phyloP scores from a whole-genome alignment of 64 coral and sea anemone genomes.

The Stichodactyla mertensii region DNA sequence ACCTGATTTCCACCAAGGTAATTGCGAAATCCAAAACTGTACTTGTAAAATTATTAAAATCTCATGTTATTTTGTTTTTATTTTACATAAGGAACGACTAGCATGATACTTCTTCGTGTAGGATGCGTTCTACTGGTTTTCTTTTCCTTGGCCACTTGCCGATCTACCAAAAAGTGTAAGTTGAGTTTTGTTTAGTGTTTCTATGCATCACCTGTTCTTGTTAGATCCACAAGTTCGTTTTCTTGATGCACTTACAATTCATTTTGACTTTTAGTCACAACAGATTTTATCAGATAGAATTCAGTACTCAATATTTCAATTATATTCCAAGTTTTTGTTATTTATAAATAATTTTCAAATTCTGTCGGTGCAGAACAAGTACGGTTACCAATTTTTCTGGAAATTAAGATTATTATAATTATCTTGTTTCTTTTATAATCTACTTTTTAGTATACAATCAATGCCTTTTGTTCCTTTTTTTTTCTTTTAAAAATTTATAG shows the following conservation, averaged over 20 bases:
- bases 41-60: not conserved
- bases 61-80: not conserved
- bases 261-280: not conserved
- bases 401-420: too few species aligned
- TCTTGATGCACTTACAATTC: not conserved
- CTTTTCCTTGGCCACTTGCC: conserved; percentile 2
- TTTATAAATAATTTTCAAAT: too few species aligned
- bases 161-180: conserved; percentile 17
- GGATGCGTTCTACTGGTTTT: conserved; percentile 29
- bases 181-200: conserved; percentile 1
- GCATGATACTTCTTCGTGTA: conserved; percentile 28
- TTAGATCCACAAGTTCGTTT: not conserved
- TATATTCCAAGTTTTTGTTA: too few species aligned
- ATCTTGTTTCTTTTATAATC: too few species aligned
- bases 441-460: too few species aligned
- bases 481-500: not conserved
- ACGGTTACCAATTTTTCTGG: too few species aligned
- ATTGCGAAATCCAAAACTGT: not conserved
- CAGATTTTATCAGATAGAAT: not conserved
- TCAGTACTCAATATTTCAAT: too few species aligned
- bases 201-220: conserved; percentile 3
- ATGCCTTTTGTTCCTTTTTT: not conserved
- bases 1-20: not conserved
- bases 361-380: too few species aligned
- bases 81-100: not conserved